Evolutionary conservation across 2,113 vertebrate genomes (phyloP), one percentile per base, ranked within the genome.

Genomic region (Ascaphus truei): DNA sequence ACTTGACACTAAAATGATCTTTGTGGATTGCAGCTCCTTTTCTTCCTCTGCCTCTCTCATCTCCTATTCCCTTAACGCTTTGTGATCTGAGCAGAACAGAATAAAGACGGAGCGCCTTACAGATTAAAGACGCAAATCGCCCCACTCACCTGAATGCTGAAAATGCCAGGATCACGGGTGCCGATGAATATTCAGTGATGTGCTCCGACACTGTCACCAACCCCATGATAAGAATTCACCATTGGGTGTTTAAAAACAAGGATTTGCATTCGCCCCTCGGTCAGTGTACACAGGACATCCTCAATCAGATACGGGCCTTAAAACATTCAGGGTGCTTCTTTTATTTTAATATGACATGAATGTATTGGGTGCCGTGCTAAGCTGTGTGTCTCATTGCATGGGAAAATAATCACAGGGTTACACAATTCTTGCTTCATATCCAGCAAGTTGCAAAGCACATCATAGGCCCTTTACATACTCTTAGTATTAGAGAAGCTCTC

Each of bases 1-100:
- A 87, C 84, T 87, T 89, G 86, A 92, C 90, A 92, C 89, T 86
- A 86, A 88, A 89, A 88, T 88, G 89, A 89, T 90, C 90, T 89
- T 90, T 80, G 86, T 81, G 84, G 86, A 85, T 81, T 73, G 77
- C 66, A 68, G 76, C 73, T 61, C 47, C 75, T 76, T 75, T 71
- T 76, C 79, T 81, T 76, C 73, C 75, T 83, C 72, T 78, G 76
- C 79, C 71, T 84, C 83, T 85, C 85, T 86, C 81, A 85, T 85
- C 85, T 84, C 77, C 77, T 62, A 68, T 65, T 84, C 85, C 88
- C 85, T 89, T 85, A 88, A 87, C 85, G 65, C 86, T 90, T 89
- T 86, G 75, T 82, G 81, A 76, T 76, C 85, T 80, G 83, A 81
- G 82, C 83, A 68, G 73, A 82, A 78, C 73, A 67, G 75, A 75